Base-by-base conservation (phyloP, 1,140 invertebrate species). In the Riptortus pedestris region DNA sequence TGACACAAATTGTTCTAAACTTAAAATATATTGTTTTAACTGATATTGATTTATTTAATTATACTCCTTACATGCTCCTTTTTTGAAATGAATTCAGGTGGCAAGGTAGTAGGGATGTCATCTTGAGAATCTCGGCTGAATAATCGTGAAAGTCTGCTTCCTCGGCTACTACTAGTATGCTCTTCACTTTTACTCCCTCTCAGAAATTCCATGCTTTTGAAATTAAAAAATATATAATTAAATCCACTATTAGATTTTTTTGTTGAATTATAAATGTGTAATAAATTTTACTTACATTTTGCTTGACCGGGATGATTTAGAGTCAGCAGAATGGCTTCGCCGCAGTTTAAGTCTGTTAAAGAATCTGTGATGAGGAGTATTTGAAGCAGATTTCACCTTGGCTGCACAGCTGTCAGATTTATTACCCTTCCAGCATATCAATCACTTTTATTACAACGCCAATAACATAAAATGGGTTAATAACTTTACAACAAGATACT, bases 181-280 rank as follows among this genome's bases (percentile, higher is more conserved):
- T 69, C 69, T 64, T 69, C 69, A 62, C 67, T 68, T 62, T 69
- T 69, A 18, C 67, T 69, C 18, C 67, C 65, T 18, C 69, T 62
- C 28, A 69, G 60, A 64, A 69, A 69, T 63, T 66, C 65, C 64
- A 69, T 63, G 58, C 68, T 69, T 20, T 11, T 43, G 31, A 43
- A 43, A 22, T 27, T 1, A 43, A 48, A 38, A 20, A 9, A 16
- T n/a, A n/a, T n/a, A n/a, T n/a, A n/a, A n/a, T n/a, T n/a, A n/a
- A n/a, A n/a, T n/a, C n/a, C 9, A n/a, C 14, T 14, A 52, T 20
- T 9, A 7, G 20, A 22, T 14, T 7, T 9, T 14, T 9, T 11
- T 11, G 51, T n/a, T n/a, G 11, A 9, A 52, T 20, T 52, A 11
- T 22, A 14, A 9, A 11, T 52, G 9, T 52, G 11, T n/a, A 20